Conservation (phyloP, 2,888 invertebrate genomes). For the Tipula unca region DNA sequence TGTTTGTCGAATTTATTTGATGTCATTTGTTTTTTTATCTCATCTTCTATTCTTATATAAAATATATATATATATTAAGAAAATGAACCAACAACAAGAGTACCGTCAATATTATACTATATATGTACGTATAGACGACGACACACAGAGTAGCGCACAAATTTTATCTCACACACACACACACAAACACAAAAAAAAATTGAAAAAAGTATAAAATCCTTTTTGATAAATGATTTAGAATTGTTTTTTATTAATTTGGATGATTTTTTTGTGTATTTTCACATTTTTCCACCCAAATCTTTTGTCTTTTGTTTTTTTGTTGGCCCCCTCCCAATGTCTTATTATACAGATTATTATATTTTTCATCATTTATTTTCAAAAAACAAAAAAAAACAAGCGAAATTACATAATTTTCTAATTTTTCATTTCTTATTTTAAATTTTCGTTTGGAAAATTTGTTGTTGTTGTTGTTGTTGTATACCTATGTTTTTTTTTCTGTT, state of each 20-base stretch:
- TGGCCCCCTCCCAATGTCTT: not conserved
- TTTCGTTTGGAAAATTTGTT: not conserved
- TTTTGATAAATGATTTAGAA: not conserved
- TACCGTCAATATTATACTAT: not conserved
- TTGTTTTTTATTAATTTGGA: constrained; percentile 4
- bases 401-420: not conserved
- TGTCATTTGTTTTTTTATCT: constrained; percentile 9
- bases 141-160: not conserved
- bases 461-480: too few relatives aligned
- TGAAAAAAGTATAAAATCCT: too few relatives aligned
- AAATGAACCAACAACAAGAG: not conserved
- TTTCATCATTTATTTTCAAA: not conserved
- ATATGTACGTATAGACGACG: not conserved
- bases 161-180: not conserved
- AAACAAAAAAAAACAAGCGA: not conserved
- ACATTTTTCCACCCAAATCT: not conserved
- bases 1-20: not conserved
- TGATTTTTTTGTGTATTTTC: not conserved
- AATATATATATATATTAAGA: not conserved
- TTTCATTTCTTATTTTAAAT: not conserved
- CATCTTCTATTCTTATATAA: not conserved
- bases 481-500: too few relatives aligned
- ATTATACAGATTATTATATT: not conserved
- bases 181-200: too few relatives aligned
- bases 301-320: not conserved